A percentile compares a stretch with the other conserved stretches of the same genome.
Conservation (phyloP, 2,797 vertebrate genomes). For the Propithecus deckenii region DNA sequence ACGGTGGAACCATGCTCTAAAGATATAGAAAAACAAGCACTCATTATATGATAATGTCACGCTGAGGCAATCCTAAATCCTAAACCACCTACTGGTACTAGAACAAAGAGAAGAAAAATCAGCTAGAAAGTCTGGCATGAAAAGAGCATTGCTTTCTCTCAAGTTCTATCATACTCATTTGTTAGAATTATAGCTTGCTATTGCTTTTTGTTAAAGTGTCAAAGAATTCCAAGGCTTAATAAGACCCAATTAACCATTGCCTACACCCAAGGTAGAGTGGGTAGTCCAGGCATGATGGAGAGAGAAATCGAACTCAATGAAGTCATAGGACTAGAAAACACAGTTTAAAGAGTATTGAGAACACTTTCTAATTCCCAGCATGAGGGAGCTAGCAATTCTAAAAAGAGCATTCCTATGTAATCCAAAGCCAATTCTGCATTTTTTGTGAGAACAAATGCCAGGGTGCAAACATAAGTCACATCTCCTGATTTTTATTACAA, state of each 20-base stretch:
- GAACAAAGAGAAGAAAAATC: not conserved
- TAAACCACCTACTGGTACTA: not conserved
- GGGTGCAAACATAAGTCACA: not conserved
- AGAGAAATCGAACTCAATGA: not conserved
- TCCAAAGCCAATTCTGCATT: not conserved
- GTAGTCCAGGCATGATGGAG: not conserved
- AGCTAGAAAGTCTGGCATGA: not conserved
- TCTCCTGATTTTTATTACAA: not conserved
- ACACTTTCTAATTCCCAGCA: not conserved
- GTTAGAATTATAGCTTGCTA: not conserved
- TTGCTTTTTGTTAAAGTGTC: not conserved
- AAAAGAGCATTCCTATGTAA: not conserved
- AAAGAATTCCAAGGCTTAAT: not conserved
- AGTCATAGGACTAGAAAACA: not conserved
- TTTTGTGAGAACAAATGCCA: not conserved
- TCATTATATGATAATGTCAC: not conserved
- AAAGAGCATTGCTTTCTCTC: not conserved
- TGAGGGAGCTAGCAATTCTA: not conserved
- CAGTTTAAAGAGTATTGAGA: not conserved
- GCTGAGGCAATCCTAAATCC: not conserved
- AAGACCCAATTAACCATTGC: not conserved
- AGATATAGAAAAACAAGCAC: not conserved
- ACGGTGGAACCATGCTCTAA: not conserved
- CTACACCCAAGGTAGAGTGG: not conserved
- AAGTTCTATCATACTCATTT: not conserved